Evolutionary conservation across 2,888 invertebrate species (phyloP).

Genomic region (Lymantria dispar): DNA sequence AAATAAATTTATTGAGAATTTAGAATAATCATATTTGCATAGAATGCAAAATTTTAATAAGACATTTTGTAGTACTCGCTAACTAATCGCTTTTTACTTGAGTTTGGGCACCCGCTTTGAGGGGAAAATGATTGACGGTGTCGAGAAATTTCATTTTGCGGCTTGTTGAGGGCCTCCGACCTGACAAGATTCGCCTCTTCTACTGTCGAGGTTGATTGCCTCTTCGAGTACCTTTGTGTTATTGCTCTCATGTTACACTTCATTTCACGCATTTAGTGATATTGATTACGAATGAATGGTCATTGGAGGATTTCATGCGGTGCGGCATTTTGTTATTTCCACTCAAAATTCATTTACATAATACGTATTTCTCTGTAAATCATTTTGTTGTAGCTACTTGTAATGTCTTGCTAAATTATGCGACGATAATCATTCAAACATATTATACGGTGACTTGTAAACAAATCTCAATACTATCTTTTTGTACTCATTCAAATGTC

Average conservation of each 20-base stretch:
- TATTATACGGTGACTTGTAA: conserved; percentile 48
- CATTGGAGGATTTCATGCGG: conserved; percentile 46
- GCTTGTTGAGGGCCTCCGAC: conserved; percentile 68
- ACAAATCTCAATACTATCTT: conserved; percentile 66
- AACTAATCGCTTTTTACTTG: conserved; percentile 27
- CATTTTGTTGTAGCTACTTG: conserved; percentile 1
- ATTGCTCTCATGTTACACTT: conserved; percentile 62
- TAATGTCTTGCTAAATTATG: conserved; percentile 20
- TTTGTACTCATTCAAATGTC: conserved; percentile 80
- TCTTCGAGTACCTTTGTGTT: conserved; percentile 61
- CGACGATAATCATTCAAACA: conserved; percentile 34
- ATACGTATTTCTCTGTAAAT: not conserved
- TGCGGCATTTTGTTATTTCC: not conserved
- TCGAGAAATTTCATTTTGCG: conserved; percentile 80
- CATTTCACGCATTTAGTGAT: conserved; percentile 66
- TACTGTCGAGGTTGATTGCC: conserved; percentile 59
- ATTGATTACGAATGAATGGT: conserved; percentile 45
- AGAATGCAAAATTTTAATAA: too few species aligned
- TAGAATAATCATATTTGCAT: too few species aligned
- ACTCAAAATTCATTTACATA: not conserved
- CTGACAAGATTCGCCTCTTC: conserved; percentile 59
- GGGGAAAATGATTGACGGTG: conserved; percentile 81
- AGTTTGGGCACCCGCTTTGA: conserved; percentile 42
- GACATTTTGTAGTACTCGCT: too few species aligned
- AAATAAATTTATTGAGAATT: too few species aligned